phyloP scores from a whole-genome alignment of 2,113 vertebrate species.

The Conger conger region DNA sequence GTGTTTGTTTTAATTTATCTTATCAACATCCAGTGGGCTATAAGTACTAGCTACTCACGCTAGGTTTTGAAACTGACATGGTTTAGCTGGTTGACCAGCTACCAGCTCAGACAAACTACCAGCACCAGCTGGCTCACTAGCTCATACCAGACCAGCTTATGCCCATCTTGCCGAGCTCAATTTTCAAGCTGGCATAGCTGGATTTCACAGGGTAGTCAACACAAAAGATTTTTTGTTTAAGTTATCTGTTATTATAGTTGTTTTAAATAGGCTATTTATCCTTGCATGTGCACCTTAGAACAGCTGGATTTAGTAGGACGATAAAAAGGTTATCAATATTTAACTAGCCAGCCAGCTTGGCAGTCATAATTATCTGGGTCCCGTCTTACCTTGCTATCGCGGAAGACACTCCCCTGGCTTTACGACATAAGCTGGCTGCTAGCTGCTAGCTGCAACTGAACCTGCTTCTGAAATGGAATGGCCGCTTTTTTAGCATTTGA shows the following conservation, averaged over 20 bases:
- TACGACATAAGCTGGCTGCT: neutral
- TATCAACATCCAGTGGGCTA: neutral
- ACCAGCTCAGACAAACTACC: too few relatives aligned
- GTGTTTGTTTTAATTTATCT: neutral
- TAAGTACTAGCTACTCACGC: too few relatives aligned
- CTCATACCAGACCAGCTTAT: too few relatives aligned
- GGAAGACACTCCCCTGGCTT: constrained; percentile 25
- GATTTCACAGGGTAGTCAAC: too few relatives aligned
- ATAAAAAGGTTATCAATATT: neutral
- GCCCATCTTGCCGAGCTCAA: too few relatives aligned
- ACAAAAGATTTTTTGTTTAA: too few relatives aligned
- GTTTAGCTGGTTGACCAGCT: too few relatives aligned
- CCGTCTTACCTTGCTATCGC: neutral
- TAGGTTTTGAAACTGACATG: too few relatives aligned
- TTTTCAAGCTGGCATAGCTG: too few relatives aligned
- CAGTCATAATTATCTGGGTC: neutral
- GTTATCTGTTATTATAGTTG: too few relatives aligned
- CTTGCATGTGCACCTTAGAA: neutral
- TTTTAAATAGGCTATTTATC: too few relatives aligned
- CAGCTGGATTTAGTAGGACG: neutral
- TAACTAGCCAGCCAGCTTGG: neutral
- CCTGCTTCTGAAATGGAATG: neutral
- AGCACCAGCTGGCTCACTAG: too few relatives aligned
- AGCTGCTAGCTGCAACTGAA: neutral
- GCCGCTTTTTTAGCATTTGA: constrained; percentile 8